A percentile compares a stretch with the other conserved stretches of the same genome.
phyloP scores from a whole-genome alignment of 1,140 invertebrate species.

The Lepidurus couesii region DNA sequence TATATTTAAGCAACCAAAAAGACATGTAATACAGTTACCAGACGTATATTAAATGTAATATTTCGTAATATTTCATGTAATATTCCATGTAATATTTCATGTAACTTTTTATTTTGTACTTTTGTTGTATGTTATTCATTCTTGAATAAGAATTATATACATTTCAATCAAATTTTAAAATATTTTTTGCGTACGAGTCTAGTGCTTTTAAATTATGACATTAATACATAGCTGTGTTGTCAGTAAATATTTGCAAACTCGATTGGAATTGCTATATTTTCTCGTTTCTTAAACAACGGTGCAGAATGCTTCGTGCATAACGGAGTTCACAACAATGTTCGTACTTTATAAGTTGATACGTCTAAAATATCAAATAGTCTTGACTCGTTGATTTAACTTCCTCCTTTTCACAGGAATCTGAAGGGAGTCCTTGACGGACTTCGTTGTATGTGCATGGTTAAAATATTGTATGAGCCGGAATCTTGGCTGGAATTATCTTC shows the following conservation, averaged over 20 bases:
- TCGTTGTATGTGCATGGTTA: not conserved
- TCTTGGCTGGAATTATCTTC: not conserved
- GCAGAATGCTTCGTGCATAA: not conserved
- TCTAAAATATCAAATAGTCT: not conserved
- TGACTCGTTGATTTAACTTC: not conserved
- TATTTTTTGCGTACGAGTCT: too few species aligned
- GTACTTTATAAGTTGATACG: not conserved
- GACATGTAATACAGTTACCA: not conserved
- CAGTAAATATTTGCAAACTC: not conserved
- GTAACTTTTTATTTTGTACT: too few species aligned
- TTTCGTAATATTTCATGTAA: not conserved
- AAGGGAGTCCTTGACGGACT: not conserved
- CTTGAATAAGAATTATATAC: too few species aligned
- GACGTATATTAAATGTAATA: not conserved
- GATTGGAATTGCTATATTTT: not conserved
- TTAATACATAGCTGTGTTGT: too few species aligned
- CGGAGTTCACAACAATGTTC: not conserved
- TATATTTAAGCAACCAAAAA: not conserved
- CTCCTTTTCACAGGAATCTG: not conserved
- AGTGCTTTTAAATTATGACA: too few species aligned
- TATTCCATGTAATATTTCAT: too few species aligned
- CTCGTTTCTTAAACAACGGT: not conserved
- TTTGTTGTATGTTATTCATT: too few species aligned
- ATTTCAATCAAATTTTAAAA: too few species aligned
- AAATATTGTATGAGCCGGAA: not conserved